Conservation (phyloP, 1,140 invertebrate genomes). For the Brachionus rotundiformis region DNA sequence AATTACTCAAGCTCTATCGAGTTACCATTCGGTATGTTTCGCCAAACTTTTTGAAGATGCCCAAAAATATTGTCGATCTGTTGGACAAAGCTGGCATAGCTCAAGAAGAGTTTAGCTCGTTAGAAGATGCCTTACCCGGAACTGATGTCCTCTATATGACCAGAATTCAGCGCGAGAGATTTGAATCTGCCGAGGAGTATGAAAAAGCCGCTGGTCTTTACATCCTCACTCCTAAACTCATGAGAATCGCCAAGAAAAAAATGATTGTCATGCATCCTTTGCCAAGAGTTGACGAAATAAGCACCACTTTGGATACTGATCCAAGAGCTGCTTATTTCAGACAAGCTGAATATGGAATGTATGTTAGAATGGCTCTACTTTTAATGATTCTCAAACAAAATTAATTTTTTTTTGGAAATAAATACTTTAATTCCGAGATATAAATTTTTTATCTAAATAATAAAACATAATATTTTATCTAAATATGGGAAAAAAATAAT, state of each 20-base stretch:
- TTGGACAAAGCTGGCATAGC: constrained; percentile 75
- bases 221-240: constrained; percentile 87
- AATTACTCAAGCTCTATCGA: constrained; percentile 62
- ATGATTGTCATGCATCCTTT: constrained; percentile 98
- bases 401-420: not conserved
- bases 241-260: constrained; percentile 83
- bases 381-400: constrained; percentile 74
- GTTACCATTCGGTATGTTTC: constrained; percentile 78
- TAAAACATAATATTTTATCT: not conserved
- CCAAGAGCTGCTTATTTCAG: constrained; percentile 95
- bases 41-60: constrained; percentile 82
- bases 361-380: constrained; percentile 93
- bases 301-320: constrained; percentile 86
- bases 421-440: too few species aligned
- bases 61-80: constrained; percentile 77
- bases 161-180: constrained; percentile 91
- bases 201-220: constrained; percentile 80
- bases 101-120: constrained; percentile 68
- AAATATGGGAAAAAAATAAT: not conserved
- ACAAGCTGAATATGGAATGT: constrained; percentile 95
- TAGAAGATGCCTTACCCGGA: constrained; percentile 83
- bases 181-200: constrained; percentile 80
- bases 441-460: not conserved
- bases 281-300: constrained; percentile 89
- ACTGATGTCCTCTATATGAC: constrained; percentile 98